Conservation (phyloP, 2,113 vertebrate species). For the Tragelaphus imberbis region DNA sequence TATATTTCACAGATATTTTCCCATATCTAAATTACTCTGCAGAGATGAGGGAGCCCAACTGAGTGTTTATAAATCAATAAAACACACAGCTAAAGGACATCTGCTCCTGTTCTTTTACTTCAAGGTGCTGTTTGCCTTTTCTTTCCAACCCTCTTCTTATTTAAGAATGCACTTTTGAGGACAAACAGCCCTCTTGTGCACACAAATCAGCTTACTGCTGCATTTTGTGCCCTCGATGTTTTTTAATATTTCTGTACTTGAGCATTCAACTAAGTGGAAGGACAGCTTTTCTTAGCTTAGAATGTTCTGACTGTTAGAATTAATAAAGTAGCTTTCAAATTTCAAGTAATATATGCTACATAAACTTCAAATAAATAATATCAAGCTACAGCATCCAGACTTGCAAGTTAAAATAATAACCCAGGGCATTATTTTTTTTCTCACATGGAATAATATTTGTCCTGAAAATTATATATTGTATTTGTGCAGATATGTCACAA, state of each 20-base stretch:
- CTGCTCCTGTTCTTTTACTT: slow-evolving; percentile 82
- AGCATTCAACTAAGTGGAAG: slow-evolving; percentile 63
- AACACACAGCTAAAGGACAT: slow-evolving; percentile 85
- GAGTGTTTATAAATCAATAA: slow-evolving; percentile 89
- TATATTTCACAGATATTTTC: slow-evolving; percentile 92
- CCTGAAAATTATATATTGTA: slow-evolving; percentile 57
- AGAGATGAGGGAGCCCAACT: slow-evolving; percentile 84
- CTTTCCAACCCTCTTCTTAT: slow-evolving; percentile 76
- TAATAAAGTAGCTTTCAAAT: slow-evolving; percentile 65
- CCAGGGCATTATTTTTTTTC: slow-evolving; percentile 33
- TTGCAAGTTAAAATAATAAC: slow-evolving; percentile 63
- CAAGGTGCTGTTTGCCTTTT: slow-evolving; percentile 81
- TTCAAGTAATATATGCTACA: slow-evolving; percentile 60
- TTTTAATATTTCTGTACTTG: slow-evolving; percentile 70
- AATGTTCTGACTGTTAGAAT: slow-evolving; percentile 52
- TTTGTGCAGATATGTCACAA: slow-evolving; percentile 50
- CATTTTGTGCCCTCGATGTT: slow-evolving; percentile 57
- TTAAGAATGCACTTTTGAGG: slow-evolving; percentile 78
- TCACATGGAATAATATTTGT: slow-evolving; percentile 36
- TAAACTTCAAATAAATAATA: slow-evolving; percentile 61
- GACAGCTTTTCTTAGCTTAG: slow-evolving; percentile 58
- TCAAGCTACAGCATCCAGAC: slow-evolving; percentile 24
- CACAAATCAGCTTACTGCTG: slow-evolving; percentile 75
- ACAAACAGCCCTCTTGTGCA: slow-evolving; percentile 64
- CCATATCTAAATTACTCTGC: slow-evolving; percentile 90